Evolutionary conservation across 2,888 invertebrate genomes (phyloP).

Genomic region (Galerucella pusilla): DNA sequence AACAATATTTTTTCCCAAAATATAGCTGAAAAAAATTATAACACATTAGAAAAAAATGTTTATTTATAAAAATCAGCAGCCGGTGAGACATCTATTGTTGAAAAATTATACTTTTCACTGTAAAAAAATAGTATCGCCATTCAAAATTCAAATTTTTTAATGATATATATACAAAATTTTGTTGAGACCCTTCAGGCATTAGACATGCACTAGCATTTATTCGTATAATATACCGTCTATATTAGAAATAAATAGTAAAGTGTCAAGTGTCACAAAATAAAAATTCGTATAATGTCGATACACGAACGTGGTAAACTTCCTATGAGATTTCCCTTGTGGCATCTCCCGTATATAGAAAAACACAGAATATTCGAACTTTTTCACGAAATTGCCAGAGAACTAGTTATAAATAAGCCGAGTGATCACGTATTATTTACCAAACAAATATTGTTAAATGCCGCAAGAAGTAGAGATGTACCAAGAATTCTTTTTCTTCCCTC

Average conservation of each 20-base stretch:
- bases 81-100: too few species aligned
- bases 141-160: too few species aligned
- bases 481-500: conserved; percentile 70
- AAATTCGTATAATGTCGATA: neutral
- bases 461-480: conserved; percentile 66
- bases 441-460: conserved; percentile 67
- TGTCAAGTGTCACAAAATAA: neutral
- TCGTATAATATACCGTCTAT: too few species aligned
- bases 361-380: conserved; percentile 74
- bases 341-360: conserved; percentile 74
- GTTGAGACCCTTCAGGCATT: too few species aligned
- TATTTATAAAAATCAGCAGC: too few species aligned
- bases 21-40: too few species aligned
- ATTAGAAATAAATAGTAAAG: neutral
- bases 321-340: conserved; percentile 64
- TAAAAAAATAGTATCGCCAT: too few species aligned
- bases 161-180: too few species aligned
- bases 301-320: conserved; percentile 51
- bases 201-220: too few species aligned
- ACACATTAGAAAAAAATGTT: too few species aligned
- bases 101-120: too few species aligned
- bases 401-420: conserved; percentile 70
- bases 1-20: too few species aligned
- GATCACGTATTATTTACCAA: conserved; percentile 75
- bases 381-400: conserved; percentile 71